Base-by-base conservation (phyloP, 2,888 invertebrate species). In the Chrysodeixis includens region DNA sequence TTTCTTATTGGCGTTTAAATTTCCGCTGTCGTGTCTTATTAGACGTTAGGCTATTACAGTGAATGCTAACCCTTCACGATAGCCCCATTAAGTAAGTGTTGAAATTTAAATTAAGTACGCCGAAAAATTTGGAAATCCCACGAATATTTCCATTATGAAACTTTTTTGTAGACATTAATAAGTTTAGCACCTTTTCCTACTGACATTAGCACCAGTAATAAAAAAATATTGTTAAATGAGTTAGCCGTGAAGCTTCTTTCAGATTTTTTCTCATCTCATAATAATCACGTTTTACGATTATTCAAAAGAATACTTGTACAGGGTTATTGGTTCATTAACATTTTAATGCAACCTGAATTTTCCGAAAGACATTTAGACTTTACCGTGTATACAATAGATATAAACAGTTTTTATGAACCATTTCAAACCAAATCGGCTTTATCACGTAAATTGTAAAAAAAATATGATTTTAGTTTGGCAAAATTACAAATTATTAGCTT, bases 1-100 rank as follows among this genome's bases (percentile, higher is more conserved):
- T 62, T 78, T 65, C 61, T 68, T 64, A 71, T 74, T 71, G 56
- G 61, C 32, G 59, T 64, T 78, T 44, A 55, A 61, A 66, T 69
- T 66, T 63, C 26, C 9, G 40, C 57, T 58, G 56, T 53, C 35
- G 49, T 52, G 62, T 55, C 57, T 60, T 56, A 66, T 62, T 57
- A 40, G 46, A 46, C 52, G 30, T 40, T 46, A n/a, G 32, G 18
- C 53, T 57, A 52, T 72, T 69, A 20, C 35, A 12, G 18, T 46
- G 44, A 64, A 53, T 60, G 54, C n/a, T 66, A 61, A 62, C 66
- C 30, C 61, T 30, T 58, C 59, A 12, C 30, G 10, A 56, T 40
- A n/a, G 40, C 16, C 46, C n/a, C 20, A 49, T 18, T 49, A 49
- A 10, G 18, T 49, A 18, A 49, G 10, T 49, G 18, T 9, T 20